These are phyloP conservation scores for Boloria selene DNA, from an alignment of 2,888 invertebrate species.

Conservation along the genomic window DNA sequence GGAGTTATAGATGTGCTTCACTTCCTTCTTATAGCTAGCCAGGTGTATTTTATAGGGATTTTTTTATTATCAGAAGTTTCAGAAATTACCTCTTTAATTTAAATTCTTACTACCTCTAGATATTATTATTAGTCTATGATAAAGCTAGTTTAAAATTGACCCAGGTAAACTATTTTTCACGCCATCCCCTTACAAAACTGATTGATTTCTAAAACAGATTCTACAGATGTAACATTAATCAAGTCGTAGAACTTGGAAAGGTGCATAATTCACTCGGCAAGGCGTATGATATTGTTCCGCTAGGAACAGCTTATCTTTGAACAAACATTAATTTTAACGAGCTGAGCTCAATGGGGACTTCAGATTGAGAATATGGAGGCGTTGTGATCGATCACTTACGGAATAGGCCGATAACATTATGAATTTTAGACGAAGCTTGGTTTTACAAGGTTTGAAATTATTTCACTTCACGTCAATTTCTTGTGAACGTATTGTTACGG, in stretches of 20 bases:
- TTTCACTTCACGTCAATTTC: no score
- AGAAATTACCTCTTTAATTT: no score
- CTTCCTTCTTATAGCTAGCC: no score
- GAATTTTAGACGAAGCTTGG: slow-evolving; percentile 4
- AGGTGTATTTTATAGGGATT: no score
- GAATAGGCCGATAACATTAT: slow-evolving; percentile 2
- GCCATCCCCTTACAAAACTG: slow-evolving; percentile 5
- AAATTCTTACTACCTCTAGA: no score
- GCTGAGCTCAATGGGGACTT: slow-evolving; percentile 32
- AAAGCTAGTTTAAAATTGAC: no score
- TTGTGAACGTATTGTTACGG: no score
- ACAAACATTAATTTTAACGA: slow-evolving; percentile 41
- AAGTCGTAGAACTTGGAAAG: slow-evolving; percentile 28
- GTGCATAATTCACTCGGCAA: slow-evolving; percentile 32
- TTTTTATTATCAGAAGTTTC: no score
- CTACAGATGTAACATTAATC: slow-evolving; percentile 29
- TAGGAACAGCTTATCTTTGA: slow-evolving; percentile 31
- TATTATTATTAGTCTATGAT: no score
- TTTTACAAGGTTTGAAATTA: no score
- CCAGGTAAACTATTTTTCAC: neutral
- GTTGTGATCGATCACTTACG: slow-evolving; percentile 23
- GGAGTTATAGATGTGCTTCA: no score
- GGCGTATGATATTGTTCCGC: slow-evolving; percentile 23
- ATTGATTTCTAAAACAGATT: slow-evolving; percentile 15
- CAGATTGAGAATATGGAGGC: slow-evolving; percentile 23